A percentile compares a stretch with the other conserved stretches of the same genome.
phyloP scores from a whole-genome alignment of 2,888 invertebrate species.

The Oxytorus armatus region DNA sequence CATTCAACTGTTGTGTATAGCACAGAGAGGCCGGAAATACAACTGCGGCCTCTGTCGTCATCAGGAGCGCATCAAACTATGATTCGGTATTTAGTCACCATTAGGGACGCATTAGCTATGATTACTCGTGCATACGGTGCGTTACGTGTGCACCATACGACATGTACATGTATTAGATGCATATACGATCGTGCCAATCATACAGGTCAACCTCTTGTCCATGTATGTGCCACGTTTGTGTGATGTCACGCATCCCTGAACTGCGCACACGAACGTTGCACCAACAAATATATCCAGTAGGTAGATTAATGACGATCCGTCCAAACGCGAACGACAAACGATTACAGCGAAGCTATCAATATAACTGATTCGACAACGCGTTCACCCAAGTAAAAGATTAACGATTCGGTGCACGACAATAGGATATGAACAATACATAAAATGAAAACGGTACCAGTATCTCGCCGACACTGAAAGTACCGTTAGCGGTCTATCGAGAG shows the following conservation, averaged over 20 bases:
- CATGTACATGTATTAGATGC: not conserved
- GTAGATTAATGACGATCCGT: conserved; percentile 35
- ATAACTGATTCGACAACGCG: conserved; percentile 5
- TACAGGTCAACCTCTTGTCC: conserved; percentile 48
- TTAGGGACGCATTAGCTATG: conserved; percentile 82
- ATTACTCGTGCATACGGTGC: conserved; percentile 75
- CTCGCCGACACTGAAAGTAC: no score
- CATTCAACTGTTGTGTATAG: not conserved
- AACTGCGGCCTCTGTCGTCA: conserved; percentile 68
- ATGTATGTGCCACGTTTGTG: conserved; percentile 9
- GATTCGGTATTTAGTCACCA: conserved; percentile 83
- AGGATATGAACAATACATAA: no score
- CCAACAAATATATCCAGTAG: conserved; percentile 41
- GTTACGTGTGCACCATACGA: conserved; percentile 27
- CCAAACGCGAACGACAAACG: conserved; percentile 26
- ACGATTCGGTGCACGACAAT: not conserved
- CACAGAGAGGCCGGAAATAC: not conserved
- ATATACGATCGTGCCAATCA: conserved; percentile 35
- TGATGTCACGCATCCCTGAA: conserved; percentile 71
- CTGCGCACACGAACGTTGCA: conserved; percentile 62
- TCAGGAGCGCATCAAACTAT: conserved; percentile 81
- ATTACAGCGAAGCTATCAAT: conserved; percentile 5
- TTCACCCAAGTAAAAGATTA: not conserved
- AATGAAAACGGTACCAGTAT: no score
- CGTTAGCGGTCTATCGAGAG: no score